Evolutionary conservation across 2,797 vertebrate genomes (phyloP), one percentile per base, ranked within the genome.

Genomic region (Chanos chanos): DNA sequence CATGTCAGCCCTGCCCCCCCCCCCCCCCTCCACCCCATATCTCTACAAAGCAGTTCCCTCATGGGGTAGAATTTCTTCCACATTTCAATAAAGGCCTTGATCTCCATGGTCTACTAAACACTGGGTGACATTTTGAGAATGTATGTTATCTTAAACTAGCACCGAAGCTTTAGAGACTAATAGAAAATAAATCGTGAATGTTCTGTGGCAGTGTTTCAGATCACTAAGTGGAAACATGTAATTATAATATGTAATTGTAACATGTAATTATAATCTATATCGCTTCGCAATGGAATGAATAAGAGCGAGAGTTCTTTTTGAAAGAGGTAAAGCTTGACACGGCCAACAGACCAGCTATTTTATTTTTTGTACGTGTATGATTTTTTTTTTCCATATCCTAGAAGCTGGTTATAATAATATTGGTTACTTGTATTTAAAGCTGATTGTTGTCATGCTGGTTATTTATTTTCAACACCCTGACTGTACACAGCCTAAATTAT

Each of bases 1-100:
- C 64, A 31, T 74, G 61, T 66, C 74, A 77, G 71, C 58, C 51
- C 27, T 13, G 39, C 51, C 73, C 15, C n/a, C 13, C 28, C 15
- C n/a, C 13, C 28, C n/a, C n/a, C n/a, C 34, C 30, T 51, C 30
- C 5, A 16, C 66, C 19, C 64, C 53, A 37, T 18, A 41, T 54
- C 69, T 31, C 37, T 55, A 24, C 44, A 34, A 27, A 45, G 3
- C 28, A 48, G 40, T 56, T 57, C 56, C 51, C 50, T 12, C 27
- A 40, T 15, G 45, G 25, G 13, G 40, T 24, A 37, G 12, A 18
- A 50, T 30, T 22, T 22, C 52, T 51, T 52, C 28, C 25, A 33
- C 39, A n/a, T 37, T 51, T 57, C 53, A 62, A 24, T 44, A 57
- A 52, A 63, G 18, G 45, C 36, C 21, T 12, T 15, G 36, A 12